phyloP scores from a whole-genome alignment of 2,797 vertebrate species.

The Epinephelus coioides region DNA sequence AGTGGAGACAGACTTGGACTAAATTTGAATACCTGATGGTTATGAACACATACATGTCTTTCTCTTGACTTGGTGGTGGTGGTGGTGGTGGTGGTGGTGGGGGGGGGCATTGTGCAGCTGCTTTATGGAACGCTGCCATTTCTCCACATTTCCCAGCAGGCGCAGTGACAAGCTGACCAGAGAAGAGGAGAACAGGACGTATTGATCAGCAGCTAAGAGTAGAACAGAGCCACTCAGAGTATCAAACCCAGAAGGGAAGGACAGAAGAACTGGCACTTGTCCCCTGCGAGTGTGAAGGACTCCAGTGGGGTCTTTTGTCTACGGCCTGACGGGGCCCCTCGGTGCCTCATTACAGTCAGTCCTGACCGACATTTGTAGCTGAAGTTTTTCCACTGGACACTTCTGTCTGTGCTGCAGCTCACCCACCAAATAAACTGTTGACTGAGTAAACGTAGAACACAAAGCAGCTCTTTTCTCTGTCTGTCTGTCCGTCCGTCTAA shows the following conservation, averaged over 20 bases:
- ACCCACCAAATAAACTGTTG: constrained; percentile 37
- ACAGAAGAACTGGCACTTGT: constrained; percentile 73
- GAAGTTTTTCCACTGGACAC: constrained; percentile 47
- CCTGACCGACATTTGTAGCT: constrained; percentile 44
- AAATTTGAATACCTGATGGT: not conserved
- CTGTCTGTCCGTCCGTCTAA: constrained; percentile 40
- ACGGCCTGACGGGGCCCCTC: constrained; percentile 64
- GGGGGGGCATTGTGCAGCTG: constrained; percentile 38
- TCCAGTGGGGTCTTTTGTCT: constrained; percentile 75
- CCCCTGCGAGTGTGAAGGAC: constrained; percentile 68
- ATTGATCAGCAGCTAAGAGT: constrained; percentile 79
- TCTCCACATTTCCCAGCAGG: constrained; percentile 66
- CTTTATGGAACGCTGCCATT: constrained; percentile 64
- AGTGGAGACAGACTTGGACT: constrained; percentile 4
- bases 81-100: not conserved
- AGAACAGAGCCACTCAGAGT: constrained; percentile 68
- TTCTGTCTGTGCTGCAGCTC: constrained; percentile 37
- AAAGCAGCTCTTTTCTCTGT: constrained; percentile 18
- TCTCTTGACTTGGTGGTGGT: constrained; percentile 35
- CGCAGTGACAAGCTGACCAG: constrained; percentile 71
- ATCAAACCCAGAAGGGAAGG: constrained; percentile 65
- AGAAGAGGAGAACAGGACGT: constrained; percentile 67
- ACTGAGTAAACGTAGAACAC: constrained; percentile 42
- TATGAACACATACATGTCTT: constrained; percentile 6
- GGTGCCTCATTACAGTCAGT: constrained; percentile 73